Percentiles rank a stretch among this genome's conserved stretches.
These are phyloP conservation scores for Scopus umbretta DNA, from an alignment of 2,113 vertebrate species.

Conservation along the genomic window DNA sequence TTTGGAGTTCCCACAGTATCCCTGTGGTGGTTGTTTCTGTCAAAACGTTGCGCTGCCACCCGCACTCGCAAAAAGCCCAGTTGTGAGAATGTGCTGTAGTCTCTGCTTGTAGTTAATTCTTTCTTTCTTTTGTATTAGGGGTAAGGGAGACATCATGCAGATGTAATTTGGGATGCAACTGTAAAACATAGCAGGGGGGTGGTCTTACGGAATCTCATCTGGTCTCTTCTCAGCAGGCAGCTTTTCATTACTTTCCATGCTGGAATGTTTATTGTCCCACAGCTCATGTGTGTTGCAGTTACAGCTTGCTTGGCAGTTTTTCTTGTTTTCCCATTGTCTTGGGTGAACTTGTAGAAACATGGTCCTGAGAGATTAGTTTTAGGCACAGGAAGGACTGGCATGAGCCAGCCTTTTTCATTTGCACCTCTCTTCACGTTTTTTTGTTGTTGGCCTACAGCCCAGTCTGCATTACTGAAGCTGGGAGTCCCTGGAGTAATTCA, in stretches of 20 bases:
- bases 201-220: conserved; percentile 30
- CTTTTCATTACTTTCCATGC: conserved; percentile 53
- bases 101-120: not conserved
- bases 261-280: conserved; percentile 46
- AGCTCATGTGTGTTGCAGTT: conserved; percentile 12
- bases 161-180: conserved; percentile 23
- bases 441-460: not conserved
- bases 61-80: not conserved
- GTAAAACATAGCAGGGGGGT: conserved; percentile 2
- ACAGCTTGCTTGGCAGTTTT: conserved; percentile 29
- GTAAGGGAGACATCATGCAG: not conserved
- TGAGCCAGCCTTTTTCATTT: not conserved
- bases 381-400: not conserved
- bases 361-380: not conserved
- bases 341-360: conserved; percentile 3
- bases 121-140: not conserved
- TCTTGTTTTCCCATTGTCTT: conserved; percentile 13
- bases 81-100: not conserved
- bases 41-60: not conserved
- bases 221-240: conserved; percentile 47
- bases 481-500: not conserved
- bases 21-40: not conserved
- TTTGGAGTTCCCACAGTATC: not conserved
- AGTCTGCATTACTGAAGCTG: not conserved
- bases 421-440: not conserved